phyloP scores from a whole-genome alignment of 2,113 vertebrate genomes.

The Hylia prasina region DNA sequence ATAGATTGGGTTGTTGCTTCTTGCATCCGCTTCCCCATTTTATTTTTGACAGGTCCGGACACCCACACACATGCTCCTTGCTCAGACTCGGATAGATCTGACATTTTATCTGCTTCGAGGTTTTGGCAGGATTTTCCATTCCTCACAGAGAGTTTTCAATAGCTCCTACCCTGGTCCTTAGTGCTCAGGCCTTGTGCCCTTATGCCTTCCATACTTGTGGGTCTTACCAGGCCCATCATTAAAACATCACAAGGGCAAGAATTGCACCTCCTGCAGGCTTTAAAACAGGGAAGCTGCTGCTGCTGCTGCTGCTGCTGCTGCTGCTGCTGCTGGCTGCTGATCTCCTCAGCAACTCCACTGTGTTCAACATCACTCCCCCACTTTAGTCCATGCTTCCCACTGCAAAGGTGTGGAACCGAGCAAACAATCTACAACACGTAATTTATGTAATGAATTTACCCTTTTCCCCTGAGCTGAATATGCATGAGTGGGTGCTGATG shows the following conservation, averaged over 20 bases:
- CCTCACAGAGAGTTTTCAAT: neutral
- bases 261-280: neutral
- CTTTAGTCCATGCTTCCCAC: fast-evolving
- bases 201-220: fast-evolving
- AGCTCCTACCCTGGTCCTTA: neutral
- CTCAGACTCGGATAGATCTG: neutral
- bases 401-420: neutral
- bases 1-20: slow-evolving; percentile 40
- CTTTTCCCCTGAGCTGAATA: neutral
- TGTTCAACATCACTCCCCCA: fast-evolving
- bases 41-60: slow-evolving; percentile 48
- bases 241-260: neutral
- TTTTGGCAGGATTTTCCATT: slow-evolving; percentile 16
- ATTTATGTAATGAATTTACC: neutral
- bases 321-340: neutral
- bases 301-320: neutral
- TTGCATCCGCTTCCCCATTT: slow-evolving; percentile 13
- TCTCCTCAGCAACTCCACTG: neutral
- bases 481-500: neutral
- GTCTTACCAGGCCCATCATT: neutral
- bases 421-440: neutral
- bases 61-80: neutral
- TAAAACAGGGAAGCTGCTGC: neutral
- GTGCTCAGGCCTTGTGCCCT: neutral
- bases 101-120: neutral